Evolutionary conservation across 2,797 vertebrate genomes (phyloP).

Genomic region (Gymnodraco acuticeps): DNA sequence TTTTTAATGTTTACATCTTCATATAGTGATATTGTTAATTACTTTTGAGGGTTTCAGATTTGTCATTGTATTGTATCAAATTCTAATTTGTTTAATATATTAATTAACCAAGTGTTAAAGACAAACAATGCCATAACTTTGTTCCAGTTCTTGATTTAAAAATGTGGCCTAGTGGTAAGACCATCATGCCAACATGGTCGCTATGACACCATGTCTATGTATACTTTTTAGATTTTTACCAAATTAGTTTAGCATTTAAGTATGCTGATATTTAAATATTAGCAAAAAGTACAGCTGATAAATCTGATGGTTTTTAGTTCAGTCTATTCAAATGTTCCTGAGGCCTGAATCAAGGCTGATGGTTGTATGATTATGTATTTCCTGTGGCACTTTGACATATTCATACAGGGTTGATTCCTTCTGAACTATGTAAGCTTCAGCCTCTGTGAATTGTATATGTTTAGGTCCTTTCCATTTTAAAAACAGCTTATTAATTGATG

Average conservation of each 20-base stretch:
- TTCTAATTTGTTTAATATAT: conserved; percentile 4
- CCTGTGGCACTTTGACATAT: not conserved
- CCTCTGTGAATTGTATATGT: not conserved
- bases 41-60: conserved; percentile 16
- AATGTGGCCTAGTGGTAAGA: too few relatives aligned
- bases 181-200: too few relatives aligned
- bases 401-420: not conserved
- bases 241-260: too few relatives aligned
- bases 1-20: conserved; percentile 7
- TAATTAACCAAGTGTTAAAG: not conserved
- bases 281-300: too few relatives aligned
- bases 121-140: not conserved
- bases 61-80: conserved; percentile 2
- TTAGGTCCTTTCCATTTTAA: not conserved
- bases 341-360: conserved; percentile 4
- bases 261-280: too few relatives aligned
- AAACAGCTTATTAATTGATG: not conserved
- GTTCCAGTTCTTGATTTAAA: not conserved
- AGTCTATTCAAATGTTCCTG: not conserved
- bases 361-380: not conserved
- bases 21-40: conserved; percentile 17
- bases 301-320: not conserved
- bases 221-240: too few relatives aligned
- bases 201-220: too few relatives aligned
- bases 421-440: not conserved